These are phyloP conservation scores for Trichacis sp. DNA, from an alignment of 2,888 invertebrate genomes.

Conservation along the genomic window DNA sequence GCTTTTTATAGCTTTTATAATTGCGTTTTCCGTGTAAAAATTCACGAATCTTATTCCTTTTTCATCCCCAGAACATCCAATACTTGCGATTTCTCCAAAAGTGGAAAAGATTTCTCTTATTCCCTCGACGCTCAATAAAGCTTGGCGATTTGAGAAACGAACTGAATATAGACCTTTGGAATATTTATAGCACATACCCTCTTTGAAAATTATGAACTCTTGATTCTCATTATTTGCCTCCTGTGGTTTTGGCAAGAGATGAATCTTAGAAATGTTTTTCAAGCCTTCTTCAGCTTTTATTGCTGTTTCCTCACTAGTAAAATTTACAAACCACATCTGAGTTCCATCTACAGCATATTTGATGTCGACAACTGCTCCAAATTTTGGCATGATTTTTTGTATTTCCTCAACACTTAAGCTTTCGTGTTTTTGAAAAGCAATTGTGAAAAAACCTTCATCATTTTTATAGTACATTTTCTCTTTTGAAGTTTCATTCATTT, in stretches of 20 bases:
- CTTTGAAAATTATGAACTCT: too few species aligned
- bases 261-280: too few species aligned
- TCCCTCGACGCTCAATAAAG: conserved; percentile 28
- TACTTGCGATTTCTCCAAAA: conserved; percentile 46
- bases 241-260: too few species aligned
- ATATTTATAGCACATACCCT: too few species aligned
- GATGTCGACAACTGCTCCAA: conserved; percentile 45
- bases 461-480: too few species aligned
- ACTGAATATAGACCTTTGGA: too few species aligned
- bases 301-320: conserved; percentile 31
- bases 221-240: too few species aligned
- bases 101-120: conserved; percentile 46
- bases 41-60: conserved; percentile 50
- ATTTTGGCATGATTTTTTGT: conserved; percentile 45
- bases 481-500: too few species aligned
- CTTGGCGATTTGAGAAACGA: conserved; percentile 43
- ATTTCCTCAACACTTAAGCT: conserved; percentile 39
- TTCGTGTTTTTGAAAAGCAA: conserved; percentile 42
- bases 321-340: conserved; percentile 52
- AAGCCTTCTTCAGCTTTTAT: too few species aligned
- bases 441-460: conserved; percentile 23
- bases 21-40: conserved; percentile 41
- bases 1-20: conserved; percentile 26
- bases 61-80: conserved; percentile 40
- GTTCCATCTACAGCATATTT: conserved; percentile 35